These are phyloP conservation scores for Clepsis dumicolana DNA, from an alignment of 2,888 invertebrate species.

Conservation along the genomic window DNA sequence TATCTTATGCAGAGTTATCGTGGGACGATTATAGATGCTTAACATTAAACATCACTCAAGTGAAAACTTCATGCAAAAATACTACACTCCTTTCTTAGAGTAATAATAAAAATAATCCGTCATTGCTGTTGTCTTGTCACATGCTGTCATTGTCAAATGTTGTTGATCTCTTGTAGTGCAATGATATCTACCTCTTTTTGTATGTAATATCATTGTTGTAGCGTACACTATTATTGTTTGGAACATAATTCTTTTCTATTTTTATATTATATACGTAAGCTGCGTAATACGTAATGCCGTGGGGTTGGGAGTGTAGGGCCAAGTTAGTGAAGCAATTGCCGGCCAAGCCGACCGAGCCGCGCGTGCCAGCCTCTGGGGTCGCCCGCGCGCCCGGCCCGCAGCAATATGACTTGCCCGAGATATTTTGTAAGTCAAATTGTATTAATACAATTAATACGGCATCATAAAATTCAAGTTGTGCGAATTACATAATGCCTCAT, in stretches of 20 bases:
- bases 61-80: not conserved
- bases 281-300: constrained; percentile 61
- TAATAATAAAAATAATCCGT: not conserved
- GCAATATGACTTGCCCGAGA: constrained; percentile 63
- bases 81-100: too few species aligned
- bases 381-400: constrained; percentile 60
- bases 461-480: not conserved
- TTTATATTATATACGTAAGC: constrained; percentile 13
- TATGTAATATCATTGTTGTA: too few species aligned
- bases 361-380: constrained; percentile 48
- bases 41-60: too few species aligned
- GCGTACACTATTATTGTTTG: not conserved
- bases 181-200: not conserved
- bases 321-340: constrained; percentile 69
- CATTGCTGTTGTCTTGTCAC: not conserved
- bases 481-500: too few species aligned
- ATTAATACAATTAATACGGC: not conserved
- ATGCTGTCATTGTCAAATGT: not conserved
- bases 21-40: too few species aligned
- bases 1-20: too few species aligned
- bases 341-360: constrained; percentile 59
- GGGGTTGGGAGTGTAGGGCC: constrained; percentile 71
- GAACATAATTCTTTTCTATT: constrained; percentile 13
- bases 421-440: constrained; percentile 61
- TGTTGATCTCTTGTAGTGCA: not conserved